Evolutionary conservation across 2,113 vertebrate species (phyloP), one percentile per base, ranked within the genome.

Genomic region (Promerops cafer): DNA sequence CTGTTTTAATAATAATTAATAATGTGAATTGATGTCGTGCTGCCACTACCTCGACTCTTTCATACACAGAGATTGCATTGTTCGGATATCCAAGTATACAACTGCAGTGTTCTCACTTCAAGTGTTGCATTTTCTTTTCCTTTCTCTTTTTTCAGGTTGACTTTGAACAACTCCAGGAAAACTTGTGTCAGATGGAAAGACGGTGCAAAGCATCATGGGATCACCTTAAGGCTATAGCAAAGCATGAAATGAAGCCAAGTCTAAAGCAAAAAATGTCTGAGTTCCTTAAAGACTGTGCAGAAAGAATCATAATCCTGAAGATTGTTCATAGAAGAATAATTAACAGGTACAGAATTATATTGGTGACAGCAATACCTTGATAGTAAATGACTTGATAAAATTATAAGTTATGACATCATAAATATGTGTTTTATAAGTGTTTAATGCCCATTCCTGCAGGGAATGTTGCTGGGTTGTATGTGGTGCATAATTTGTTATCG

Each of bases 191-290:
- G 98, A 99, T 99, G 99, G 99, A 99, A 96, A 98, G 98, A 92
- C 97, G 99, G 83, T 99, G 99, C 98, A 99, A 99, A 98, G 99
- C 99, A 96, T 99, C 99, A 10, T 99, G 99, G 99, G 99, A 99
- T 98, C 99, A 99, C 97, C 98, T 99, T 76, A 99, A 99, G 97
- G 98, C 99, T 95, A 99, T 99, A 85, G 98, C 99, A 65, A 99
- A 99, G 96, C 98, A 99, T 77, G 99, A 99, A 98, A 99, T 99
- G 98, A 99, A 99, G 90, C 98, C 98, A 64, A 98, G 97, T 53
- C 95, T 99, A 92, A 99, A 99, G 92, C 99, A 99, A 96, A 99
- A 99, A 93, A 99, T 99, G 99, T 99, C 99, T 0, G 99, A 99
- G 94, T 99, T 99, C 96, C 98, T 99, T 44, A 99, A 99, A 98